These are phyloP conservation scores for Melanotaenia pygmaea DNA, from an alignment of 2,797 vertebrate species.

Conservation along the genomic window DNA sequence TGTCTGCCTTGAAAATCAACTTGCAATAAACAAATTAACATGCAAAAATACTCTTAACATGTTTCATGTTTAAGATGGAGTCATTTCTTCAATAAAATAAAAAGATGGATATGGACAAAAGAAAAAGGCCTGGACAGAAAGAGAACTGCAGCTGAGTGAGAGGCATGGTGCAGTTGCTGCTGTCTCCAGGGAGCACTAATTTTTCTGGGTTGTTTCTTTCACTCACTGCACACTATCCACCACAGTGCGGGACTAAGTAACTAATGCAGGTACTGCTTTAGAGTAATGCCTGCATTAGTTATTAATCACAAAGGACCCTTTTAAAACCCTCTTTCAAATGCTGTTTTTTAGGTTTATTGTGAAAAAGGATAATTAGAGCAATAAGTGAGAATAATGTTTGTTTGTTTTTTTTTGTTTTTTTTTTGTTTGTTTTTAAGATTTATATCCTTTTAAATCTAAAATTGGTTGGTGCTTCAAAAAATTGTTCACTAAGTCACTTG, in stretches of 20 bases:
- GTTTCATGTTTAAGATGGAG: not conserved
- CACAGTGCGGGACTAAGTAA: slow-evolving; percentile 38
- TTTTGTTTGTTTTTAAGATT: not conserved
- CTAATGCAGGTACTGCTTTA: slow-evolving; percentile 35
- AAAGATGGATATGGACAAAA: not conserved
- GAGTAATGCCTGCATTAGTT: not conserved
- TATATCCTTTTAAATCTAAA: slow-evolving; percentile 25
- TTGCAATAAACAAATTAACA: slow-evolving; percentile 1
- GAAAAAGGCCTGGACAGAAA: slow-evolving; percentile 25
- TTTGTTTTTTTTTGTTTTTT: too few relatives aligned
- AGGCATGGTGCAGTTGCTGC: slow-evolving; percentile 60
- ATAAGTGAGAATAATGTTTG: not conserved
- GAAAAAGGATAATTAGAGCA: not conserved
- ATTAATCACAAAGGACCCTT: not conserved
- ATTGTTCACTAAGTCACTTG: slow-evolving; percentile 14
- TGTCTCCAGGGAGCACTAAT: slow-evolving; percentile 65
- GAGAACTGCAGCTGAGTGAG: slow-evolving; percentile 24
- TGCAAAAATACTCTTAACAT: slow-evolving; percentile 6
- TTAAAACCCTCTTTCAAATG: not conserved
- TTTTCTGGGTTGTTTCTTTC: slow-evolving; percentile 72
- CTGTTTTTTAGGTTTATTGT: not conserved
- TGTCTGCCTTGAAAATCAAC: not conserved
- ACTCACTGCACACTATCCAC: slow-evolving; percentile 58
- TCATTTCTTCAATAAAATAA: slow-evolving; percentile 18
- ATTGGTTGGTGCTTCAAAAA: slow-evolving; percentile 13